These are phyloP conservation scores for Micromussa lordhowensis DNA, from an alignment of 92 coral and sea anemone species.

Conservation along the genomic window DNA sequence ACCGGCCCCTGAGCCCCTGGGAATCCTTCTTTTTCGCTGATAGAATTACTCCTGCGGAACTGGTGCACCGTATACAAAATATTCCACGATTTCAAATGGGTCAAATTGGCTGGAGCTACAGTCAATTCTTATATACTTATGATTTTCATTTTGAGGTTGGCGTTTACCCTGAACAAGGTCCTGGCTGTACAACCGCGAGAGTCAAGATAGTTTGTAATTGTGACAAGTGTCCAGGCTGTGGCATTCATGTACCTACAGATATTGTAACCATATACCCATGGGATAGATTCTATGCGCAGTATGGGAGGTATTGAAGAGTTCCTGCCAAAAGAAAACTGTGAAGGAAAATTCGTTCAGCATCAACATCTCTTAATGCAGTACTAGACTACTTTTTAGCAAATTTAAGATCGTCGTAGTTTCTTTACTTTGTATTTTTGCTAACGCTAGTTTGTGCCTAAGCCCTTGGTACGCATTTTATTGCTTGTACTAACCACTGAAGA, in stretches of 20 bases:
- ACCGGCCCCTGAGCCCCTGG: no score
- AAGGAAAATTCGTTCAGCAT: no score
- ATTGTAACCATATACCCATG: neutral
- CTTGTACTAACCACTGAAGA: no score
- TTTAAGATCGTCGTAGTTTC: neutral
- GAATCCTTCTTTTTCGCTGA: neutral
- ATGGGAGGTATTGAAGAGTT: neutral
- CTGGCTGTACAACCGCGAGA: neutral
- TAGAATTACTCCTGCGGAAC: neutral
- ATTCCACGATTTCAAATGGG: neutral
- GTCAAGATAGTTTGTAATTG: neutral
- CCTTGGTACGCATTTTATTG: no score
- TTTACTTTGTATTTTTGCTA: neutral
- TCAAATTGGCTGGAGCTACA: neutral
- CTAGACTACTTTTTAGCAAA: neutral
- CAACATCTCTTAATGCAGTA: neutral
- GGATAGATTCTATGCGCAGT: neutral
- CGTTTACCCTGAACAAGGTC: neutral
- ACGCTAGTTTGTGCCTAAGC: neutral
- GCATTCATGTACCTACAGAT: neutral
- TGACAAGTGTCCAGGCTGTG: neutral
- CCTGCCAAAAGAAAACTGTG: neutral
- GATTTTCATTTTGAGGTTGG: neutral
- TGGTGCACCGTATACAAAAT: neutral
- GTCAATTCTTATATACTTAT: no score